Evolutionary conservation across 2,113 vertebrate genomes (phyloP).

Genomic region (Petrocephalus zakoni): DNA sequence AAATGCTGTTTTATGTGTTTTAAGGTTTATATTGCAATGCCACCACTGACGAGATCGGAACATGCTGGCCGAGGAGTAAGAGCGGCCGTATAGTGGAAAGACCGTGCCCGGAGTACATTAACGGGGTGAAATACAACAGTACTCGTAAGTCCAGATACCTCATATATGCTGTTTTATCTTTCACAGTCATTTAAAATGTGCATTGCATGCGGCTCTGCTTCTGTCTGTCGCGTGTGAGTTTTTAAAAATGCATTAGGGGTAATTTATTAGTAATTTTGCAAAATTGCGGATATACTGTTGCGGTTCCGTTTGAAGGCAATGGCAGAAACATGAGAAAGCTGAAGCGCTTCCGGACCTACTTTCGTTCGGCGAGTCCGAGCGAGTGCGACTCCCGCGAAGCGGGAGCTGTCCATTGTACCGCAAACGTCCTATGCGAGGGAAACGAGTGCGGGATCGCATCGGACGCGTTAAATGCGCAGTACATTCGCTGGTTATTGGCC

Average conservation of each 20-base stretch:
- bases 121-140: slow-evolving; percentile 96
- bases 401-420: slow-evolving; percentile 21
- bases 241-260: neutral
- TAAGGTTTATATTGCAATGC: slow-evolving; percentile 84
- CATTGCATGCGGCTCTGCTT: neutral
- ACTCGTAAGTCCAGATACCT: slow-evolving; percentile 72
- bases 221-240: neutral
- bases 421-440: neutral
- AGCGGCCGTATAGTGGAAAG: slow-evolving; percentile 80
- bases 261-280: neutral
- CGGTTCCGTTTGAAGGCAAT: neutral
- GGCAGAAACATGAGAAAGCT: neutral
- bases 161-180: neutral
- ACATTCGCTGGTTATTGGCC: neutral
- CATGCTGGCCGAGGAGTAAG: slow-evolving; percentile 88
- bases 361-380: neutral
- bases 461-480: neutral
- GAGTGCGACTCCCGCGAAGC: neutral
- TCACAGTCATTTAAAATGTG: neutral
- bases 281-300: neutral
- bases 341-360: neutral
- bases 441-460: neutral
- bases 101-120: slow-evolving; percentile 92
- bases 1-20: neutral
- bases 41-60: slow-evolving; percentile 92